Conservation (phyloP, 2,113 vertebrate genomes). For the Daubentonia madagascariensis region DNA sequence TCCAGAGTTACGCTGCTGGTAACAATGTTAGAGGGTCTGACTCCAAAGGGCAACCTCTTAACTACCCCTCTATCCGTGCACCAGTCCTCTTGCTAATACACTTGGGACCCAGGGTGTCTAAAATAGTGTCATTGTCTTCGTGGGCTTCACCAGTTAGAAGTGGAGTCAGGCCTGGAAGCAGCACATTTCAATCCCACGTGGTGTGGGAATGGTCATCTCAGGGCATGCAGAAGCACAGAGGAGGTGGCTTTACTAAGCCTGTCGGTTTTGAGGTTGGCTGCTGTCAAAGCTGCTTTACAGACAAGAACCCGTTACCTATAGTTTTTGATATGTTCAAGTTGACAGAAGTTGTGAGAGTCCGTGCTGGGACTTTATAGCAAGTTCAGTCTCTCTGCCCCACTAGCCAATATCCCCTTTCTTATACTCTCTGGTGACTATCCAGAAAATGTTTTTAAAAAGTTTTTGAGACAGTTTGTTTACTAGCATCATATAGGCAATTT, state of each 20-base stretch:
- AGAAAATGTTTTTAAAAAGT: neutral
- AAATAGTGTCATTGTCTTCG: neutral
- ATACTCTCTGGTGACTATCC: neutral
- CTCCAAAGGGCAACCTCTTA: neutral
- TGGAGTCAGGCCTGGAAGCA: neutral
- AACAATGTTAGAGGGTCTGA: neutral
- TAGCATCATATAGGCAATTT: neutral
- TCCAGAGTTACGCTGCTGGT: neutral
- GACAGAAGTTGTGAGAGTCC: neutral
- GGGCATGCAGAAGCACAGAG: rapidly evolving
- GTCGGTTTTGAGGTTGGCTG: neutral
- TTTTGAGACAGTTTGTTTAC: neutral
- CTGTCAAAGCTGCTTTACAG: neutral
- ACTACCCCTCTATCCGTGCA: neutral
- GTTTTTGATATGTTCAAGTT: neutral
- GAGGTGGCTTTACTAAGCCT: neutral
- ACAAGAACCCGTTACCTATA: neutral
- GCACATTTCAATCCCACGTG: rapidly evolving
- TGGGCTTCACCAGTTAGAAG: neutral
- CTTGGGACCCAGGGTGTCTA: neutral
- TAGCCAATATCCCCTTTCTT: neutral
- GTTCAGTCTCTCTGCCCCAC: neutral
- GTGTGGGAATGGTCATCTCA: neutral
- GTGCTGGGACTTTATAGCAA: neutral
- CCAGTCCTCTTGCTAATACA: neutral